Conservation (phyloP, 2,113 vertebrate genomes). For the Corynorhinus townsendii region DNA sequence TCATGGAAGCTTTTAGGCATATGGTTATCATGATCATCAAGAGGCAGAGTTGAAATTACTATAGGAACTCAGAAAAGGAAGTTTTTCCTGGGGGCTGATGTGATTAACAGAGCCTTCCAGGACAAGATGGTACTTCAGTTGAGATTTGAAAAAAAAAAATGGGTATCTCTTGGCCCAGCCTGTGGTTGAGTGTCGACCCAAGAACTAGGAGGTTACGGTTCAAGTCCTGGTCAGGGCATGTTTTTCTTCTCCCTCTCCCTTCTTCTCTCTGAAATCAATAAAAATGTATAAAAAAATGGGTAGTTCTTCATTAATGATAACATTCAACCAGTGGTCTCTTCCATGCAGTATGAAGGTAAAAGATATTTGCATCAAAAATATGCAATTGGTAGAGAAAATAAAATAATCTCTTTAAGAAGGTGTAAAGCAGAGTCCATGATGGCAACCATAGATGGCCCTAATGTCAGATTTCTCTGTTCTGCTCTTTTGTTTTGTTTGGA, state of each 20-base stretch:
- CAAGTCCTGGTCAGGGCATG: too few relatives aligned
- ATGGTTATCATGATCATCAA: not conserved
- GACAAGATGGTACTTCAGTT: not conserved
- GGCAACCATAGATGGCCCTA: not conserved
- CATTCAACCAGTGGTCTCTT: not conserved
- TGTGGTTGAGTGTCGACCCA: too few relatives aligned
- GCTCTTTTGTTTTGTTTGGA: not conserved
- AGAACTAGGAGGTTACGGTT: too few relatives aligned
- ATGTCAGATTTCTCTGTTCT: not conserved
- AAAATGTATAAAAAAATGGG: too few relatives aligned
- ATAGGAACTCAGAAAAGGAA: not conserved
- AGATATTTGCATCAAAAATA: not conserved
- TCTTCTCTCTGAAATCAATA: too few relatives aligned
- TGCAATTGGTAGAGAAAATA: not conserved
- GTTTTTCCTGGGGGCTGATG: not conserved
- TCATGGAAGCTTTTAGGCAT: not conserved
- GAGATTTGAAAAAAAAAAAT: not conserved
- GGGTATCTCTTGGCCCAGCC: not conserved
- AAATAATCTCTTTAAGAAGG: not conserved
- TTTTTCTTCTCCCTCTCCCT: too few relatives aligned
- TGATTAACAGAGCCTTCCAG: not conserved
- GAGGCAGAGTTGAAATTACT: not conserved
- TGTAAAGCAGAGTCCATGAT: not conserved
- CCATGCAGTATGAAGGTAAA: not conserved
- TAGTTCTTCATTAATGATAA: not conserved